Base-by-base conservation (phyloP, 1,140 invertebrate species). In the Drosophila pallidifrons region DNA sequence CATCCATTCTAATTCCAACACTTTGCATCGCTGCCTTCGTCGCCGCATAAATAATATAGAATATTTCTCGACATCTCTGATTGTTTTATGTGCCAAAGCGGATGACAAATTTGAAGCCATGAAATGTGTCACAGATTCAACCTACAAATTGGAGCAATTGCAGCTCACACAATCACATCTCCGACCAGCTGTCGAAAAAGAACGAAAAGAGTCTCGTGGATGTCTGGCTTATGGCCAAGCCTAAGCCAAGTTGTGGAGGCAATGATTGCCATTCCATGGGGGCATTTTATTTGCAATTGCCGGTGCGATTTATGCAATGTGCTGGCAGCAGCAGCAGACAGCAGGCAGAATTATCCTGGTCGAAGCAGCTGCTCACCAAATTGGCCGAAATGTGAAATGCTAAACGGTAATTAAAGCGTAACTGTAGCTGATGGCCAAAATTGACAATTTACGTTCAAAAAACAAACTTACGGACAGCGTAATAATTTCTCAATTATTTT, bases 401-500 rank as follows among this genome's bases (percentile, higher is more conserved):
- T 81, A 83, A 87, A 73, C 77, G 70, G 83, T 88, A 88, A 87
- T 87, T 87, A 87, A 87, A 78, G 77, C 52, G 41, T 66, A 55
- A 30, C 46, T 35, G 38, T 10, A 15, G 51, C 30, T 54, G 51
- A 54, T 54, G 51, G 30, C 28, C 32, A 7, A 57, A 20, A 57
- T 10, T 51, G 3, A n/a, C 16, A 54, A 10, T 35, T 41, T 13
- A 15, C 38, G 32, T 32, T 28, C 28, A 28, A 55, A 65, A 77
- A 65, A 77, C 79, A 87, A 82, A 58, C 76, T 71, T 59, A 63
- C 66, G 63, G 57, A 65, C 45, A 69, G 67, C 70, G 83, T 57
- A 63, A 83, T 88, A 88, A 88, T 83, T 87, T 83, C 81, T 83
- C 83, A 87, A 88, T 88, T 89, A 83, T 66, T 57, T 88, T 82